Percentiles rank a stretch among this genome's conserved stretches.
Conservation (phyloP, 2,888 invertebrate genomes). For the Caenorhabditis panamensis region DNA sequence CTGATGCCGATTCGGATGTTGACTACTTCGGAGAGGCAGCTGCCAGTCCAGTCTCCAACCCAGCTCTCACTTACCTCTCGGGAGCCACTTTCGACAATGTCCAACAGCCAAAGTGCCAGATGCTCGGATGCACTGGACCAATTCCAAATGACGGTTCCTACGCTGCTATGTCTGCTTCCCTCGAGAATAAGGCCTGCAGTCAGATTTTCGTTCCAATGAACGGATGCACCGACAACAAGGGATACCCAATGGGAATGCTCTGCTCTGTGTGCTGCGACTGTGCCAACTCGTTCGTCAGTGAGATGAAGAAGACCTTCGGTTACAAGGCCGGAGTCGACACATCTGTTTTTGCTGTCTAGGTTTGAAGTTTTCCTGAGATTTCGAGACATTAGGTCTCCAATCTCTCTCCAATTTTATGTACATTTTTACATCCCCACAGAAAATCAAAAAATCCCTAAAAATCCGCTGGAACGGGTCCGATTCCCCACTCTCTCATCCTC, state of each 20-base stretch:
- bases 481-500: conserved; percentile 13
- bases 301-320: conserved; percentile 76
- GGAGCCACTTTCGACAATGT: conserved; percentile 76
- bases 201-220: conserved; percentile 78
- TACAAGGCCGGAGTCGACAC: conserved; percentile 62
- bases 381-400: neutral
- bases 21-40: conserved; percentile 59
- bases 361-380: too few relatives aligned
- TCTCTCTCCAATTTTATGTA: neutral
- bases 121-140: conserved; percentile 78
- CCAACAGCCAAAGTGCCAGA: conserved; percentile 71
- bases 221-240: conserved; percentile 72
- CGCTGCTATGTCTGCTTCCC: conserved; percentile 53
- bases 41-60: conserved; percentile 71
- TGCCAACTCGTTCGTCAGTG: conserved; percentile 67
- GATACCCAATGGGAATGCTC: conserved; percentile 79
- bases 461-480: conserved; percentile 31
- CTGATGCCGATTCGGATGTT: conserved; percentile 49
- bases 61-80: conserved; percentile 74
- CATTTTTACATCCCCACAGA: conserved; percentile 9
- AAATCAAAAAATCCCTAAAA: conserved; percentile 40
- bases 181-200: conserved; percentile 67
- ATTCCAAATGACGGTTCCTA: conserved; percentile 76
- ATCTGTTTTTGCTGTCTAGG: conserved; percentile 29
- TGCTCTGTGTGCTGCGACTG: conserved; percentile 79